Evolutionary conservation across 2,113 vertebrate genomes (phyloP).

Genomic region (Garra rufa): DNA sequence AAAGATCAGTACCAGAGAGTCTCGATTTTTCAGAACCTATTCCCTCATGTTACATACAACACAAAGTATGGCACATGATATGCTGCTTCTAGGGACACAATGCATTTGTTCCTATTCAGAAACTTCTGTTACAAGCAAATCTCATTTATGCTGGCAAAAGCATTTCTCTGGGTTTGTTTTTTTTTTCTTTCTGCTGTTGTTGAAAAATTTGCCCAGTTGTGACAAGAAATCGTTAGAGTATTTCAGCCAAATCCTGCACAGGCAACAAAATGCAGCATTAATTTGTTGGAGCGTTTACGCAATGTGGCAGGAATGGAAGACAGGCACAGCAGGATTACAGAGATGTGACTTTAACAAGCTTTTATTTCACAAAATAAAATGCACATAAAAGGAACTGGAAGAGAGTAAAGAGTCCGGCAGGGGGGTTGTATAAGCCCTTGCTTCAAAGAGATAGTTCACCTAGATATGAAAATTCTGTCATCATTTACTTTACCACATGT

Average conservation of each 20-base stretch:
- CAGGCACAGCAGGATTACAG: not conserved
- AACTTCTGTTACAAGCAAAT: conserved; percentile 29
- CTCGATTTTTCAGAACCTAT: not conserved
- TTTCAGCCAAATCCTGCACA: conserved; percentile 12
- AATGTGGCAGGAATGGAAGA: conserved; percentile 10
- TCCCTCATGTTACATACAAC: not conserved
- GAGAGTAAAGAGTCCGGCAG: not conserved
- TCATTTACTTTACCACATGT: not conserved
- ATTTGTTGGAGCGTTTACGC: not conserved
- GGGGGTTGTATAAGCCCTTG: not conserved
- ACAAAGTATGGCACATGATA: not conserved
- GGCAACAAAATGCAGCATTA: conserved; percentile 16
- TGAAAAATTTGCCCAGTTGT: conserved; percentile 28
- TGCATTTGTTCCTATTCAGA: conserved; percentile 23
- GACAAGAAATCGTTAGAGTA: conserved; percentile 22
- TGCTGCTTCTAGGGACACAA: conserved; percentile 1
- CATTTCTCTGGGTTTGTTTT: not conserved
- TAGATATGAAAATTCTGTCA: not conserved
- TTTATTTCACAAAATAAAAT: conserved; percentile 21
- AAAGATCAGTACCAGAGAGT: conserved; percentile 24
- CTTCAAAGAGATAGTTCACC: conserved; percentile 8
- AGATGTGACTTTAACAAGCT: not conserved
- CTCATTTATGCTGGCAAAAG: conserved; percentile 34
- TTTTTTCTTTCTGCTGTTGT: not conserved
- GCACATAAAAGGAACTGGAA: not conserved